Percentiles rank a stretch among this genome's conserved stretches.
Conservation (phyloP, 1,140 invertebrate species). For the Leptopilina boulardi region DNA sequence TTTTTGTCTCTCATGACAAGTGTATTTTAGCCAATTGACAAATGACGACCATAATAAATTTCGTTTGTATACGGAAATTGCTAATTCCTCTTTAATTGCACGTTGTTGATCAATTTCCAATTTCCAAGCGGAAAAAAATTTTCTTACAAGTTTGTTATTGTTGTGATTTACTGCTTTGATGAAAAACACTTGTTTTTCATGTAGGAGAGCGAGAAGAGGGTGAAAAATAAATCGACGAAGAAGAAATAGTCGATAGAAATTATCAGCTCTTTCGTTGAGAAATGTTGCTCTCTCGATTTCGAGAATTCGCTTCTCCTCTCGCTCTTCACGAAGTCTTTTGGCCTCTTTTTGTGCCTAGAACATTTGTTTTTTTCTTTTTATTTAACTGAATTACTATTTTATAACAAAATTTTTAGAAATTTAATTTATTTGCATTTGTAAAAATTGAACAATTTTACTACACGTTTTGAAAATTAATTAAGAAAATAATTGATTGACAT, state of each 20-base stretch:
- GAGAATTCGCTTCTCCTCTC: slow-evolving; percentile 55
- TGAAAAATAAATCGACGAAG: slow-evolving; percentile 62
- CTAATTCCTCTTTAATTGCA: slow-evolving; percentile 52
- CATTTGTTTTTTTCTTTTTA: neutral
- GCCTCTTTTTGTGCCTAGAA: slow-evolving; percentile 62
- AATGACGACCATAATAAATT: slow-evolving; percentile 59
- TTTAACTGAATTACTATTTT: no score
- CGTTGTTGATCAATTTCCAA: slow-evolving; percentile 42
- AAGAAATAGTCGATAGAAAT: slow-evolving; percentile 65
- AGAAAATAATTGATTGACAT: neutral
- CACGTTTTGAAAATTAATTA: no score
- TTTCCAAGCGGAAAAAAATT: slow-evolving; percentile 57
- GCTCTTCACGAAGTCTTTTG: slow-evolving; percentile 61
- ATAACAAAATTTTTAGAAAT: no score
- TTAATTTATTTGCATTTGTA: no score
- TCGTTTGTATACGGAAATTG: slow-evolving; percentile 49
- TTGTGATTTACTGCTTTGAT: slow-evolving; percentile 59
- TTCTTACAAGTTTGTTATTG: slow-evolving; percentile 46
- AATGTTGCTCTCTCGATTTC: slow-evolving; percentile 60
- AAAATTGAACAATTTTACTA: no score
- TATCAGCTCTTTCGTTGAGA: slow-evolving; percentile 56
- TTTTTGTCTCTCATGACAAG: slow-evolving; percentile 53
- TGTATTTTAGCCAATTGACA: slow-evolving; percentile 56
- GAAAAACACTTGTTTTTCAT: slow-evolving; percentile 54
- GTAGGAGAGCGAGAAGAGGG: slow-evolving; percentile 59